Conservation (phyloP, 2,797 vertebrate species). For the Ptychobarbus kaznakovi region DNA sequence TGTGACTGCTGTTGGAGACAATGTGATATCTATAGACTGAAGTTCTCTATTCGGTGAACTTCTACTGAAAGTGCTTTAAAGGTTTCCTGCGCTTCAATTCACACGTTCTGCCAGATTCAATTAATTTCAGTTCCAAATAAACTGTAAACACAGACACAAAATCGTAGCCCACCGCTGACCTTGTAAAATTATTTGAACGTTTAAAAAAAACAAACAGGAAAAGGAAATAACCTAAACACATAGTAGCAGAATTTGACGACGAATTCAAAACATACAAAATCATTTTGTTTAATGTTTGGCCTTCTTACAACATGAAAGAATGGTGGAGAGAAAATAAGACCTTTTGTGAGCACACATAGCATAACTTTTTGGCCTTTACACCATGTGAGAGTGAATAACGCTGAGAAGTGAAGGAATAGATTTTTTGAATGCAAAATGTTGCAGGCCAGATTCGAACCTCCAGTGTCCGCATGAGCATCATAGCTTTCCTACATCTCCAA, state of each 20-base stretch:
- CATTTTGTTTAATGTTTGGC: neutral
- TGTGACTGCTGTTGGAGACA: neutral
- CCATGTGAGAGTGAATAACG: neutral
- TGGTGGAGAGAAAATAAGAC: neutral
- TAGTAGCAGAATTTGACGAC: neutral
- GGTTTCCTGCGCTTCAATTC: slow-evolving; percentile 1
- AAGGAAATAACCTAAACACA: neutral
- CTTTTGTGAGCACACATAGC: neutral
- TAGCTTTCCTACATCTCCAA: neutral
- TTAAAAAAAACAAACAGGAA: neutral
- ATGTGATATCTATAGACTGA: neutral
- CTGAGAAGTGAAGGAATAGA: neutral
- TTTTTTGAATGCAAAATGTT: neutral
- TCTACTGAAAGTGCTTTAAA: slow-evolving; percentile 1
- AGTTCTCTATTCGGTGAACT: slow-evolving; percentile 18
- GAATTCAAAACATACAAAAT: neutral
- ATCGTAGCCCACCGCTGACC: neutral
- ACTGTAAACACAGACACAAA: slow-evolving; percentile 6
- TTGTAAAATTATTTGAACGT: neutral
- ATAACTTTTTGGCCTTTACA: neutral
- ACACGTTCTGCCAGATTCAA: slow-evolving; percentile 4
- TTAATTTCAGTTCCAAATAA: neutral
- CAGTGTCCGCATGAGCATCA: neutral
- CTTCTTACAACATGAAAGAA: neutral
- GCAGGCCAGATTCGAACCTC: neutral